Evolutionary conservation across 1,140 invertebrate species (phyloP).

Genomic region (Rhyzopertha dominica): DNA sequence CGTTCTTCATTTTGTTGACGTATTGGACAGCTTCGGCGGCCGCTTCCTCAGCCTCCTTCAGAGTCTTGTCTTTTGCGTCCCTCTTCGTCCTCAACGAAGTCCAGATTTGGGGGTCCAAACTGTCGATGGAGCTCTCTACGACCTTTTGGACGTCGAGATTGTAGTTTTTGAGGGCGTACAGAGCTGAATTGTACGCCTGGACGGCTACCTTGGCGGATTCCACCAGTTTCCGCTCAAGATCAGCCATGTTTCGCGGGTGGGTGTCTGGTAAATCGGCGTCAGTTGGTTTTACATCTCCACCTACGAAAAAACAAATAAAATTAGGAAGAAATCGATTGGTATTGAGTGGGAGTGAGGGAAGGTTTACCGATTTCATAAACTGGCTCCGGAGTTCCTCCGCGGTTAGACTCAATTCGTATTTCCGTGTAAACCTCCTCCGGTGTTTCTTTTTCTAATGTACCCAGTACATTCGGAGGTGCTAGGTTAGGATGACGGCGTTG

Average conservation of each 20-base stretch:
- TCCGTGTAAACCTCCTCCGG: conserved; percentile 29
- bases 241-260: conserved; percentile 46
- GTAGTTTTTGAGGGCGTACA: conserved; percentile 52
- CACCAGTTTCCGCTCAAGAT: conserved; percentile 54
- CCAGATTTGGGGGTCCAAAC: conserved; percentile 51
- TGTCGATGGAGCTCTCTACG: conserved; percentile 54
- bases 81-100: conserved; percentile 57
- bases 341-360: background rate
- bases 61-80: conserved; percentile 48
- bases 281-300: conserved; percentile 28
- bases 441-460: conserved; percentile 32
- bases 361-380: conserved; percentile 25
- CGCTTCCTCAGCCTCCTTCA: conserved; percentile 51
- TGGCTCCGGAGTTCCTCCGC: no score
- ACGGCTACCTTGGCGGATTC: conserved; percentile 52
- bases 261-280: conserved; percentile 25
- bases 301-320: conserved; percentile 22
- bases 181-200: conserved; percentile 52
- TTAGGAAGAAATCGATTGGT: background rate
- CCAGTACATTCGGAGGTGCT: conserved; percentile 37
- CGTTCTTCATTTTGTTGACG: conserved; percentile 43
- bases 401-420: conserved; percentile 32
- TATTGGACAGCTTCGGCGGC: conserved; percentile 40
- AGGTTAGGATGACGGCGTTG: no score
- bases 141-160: conserved; percentile 57